Evolutionary conservation across 2,888 invertebrate species (phyloP).

Genomic region (Protodeltote pygarga): DNA sequence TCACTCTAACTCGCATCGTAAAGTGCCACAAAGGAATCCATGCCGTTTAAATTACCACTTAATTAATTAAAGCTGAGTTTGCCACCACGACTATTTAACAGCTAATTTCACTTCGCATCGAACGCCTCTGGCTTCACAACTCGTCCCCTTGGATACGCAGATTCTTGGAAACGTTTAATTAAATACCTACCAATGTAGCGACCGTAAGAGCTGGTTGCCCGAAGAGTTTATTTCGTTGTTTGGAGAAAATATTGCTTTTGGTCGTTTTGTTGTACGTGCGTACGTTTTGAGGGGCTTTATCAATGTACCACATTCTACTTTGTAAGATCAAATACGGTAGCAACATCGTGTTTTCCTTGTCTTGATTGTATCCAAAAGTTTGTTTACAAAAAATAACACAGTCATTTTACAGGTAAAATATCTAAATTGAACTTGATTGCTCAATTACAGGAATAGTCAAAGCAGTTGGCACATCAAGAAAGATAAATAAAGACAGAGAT

Average conservation of each 20-base stretch:
- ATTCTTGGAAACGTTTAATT: conserved; percentile 48
- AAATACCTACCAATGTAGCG: conserved; percentile 41
- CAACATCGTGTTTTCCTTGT: too few species aligned
- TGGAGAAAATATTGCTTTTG: conserved; percentile 1
- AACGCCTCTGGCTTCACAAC: conserved; percentile 43
- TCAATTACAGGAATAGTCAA: too few species aligned
- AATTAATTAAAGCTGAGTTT: conserved; percentile 61
- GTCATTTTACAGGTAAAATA: too few species aligned
- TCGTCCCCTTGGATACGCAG: conserved; percentile 28
- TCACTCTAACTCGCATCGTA: conserved; percentile 27
- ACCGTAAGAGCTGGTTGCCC: conserved; percentile 16
- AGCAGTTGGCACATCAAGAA: too few species aligned
- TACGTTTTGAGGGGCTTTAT: neutral
- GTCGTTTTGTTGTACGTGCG: neutral
- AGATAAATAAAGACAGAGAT: too few species aligned
- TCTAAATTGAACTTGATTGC: too few species aligned
- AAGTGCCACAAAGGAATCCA: conserved; percentile 37
- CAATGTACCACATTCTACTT: neutral
- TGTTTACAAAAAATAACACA: too few species aligned
- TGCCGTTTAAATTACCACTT: conserved; percentile 54
- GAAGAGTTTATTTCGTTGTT: conserved; percentile 14
- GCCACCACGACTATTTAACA: conserved; percentile 57
- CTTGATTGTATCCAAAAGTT: too few species aligned
- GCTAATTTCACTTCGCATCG: conserved; percentile 57
- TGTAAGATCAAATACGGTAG: too few species aligned